Percentiles rank a stretch among this genome's conserved stretches.
Conservation (phyloP, 92 coral and sea anemone genomes). For the Heteractis magnifica region DNA sequence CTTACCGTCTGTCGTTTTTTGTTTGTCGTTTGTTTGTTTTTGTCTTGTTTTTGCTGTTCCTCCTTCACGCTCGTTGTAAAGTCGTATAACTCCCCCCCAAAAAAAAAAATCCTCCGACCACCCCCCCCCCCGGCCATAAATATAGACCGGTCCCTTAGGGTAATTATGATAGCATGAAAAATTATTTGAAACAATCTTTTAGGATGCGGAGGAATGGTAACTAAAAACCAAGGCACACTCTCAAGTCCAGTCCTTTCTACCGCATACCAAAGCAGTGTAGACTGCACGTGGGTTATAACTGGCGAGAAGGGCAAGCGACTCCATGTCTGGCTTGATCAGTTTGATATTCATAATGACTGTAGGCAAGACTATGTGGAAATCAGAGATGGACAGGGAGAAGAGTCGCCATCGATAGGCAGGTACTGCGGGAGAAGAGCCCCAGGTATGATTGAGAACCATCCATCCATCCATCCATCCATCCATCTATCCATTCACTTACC, state of each 20-base stretch:
- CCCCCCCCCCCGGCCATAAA: no score
- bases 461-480: background rate
- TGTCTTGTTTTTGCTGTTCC: no score
- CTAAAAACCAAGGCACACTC: slow-evolving; percentile 50
- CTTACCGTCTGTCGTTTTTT: no score
- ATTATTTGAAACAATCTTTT: background rate
- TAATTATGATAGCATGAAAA: background rate
- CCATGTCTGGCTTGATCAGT: slow-evolving; percentile 62
- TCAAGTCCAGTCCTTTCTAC: slow-evolving; percentile 67
- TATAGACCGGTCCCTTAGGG: no score
- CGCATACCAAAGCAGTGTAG: slow-evolving; percentile 48
- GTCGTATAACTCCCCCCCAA: no score
- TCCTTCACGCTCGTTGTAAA: no score
- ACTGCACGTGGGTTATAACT: slow-evolving; percentile 82
- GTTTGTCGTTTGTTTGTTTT: no score
- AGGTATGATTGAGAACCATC: slow-evolving; percentile 49
- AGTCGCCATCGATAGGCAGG: slow-evolving; percentile 68
- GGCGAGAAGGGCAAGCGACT: slow-evolving; percentile 58
- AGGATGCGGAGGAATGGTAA: slow-evolving; percentile 69
- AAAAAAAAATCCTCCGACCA: no score
- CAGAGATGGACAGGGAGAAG: slow-evolving; percentile 60
- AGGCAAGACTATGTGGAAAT: slow-evolving; percentile 72
- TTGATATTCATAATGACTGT: slow-evolving; percentile 66
- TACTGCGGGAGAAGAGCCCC: slow-evolving; percentile 67
- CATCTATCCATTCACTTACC: background rate